These are phyloP conservation scores for Pseudoatta argentina DNA, from an alignment of 1,140 invertebrate species.

Conservation along the genomic window DNA sequence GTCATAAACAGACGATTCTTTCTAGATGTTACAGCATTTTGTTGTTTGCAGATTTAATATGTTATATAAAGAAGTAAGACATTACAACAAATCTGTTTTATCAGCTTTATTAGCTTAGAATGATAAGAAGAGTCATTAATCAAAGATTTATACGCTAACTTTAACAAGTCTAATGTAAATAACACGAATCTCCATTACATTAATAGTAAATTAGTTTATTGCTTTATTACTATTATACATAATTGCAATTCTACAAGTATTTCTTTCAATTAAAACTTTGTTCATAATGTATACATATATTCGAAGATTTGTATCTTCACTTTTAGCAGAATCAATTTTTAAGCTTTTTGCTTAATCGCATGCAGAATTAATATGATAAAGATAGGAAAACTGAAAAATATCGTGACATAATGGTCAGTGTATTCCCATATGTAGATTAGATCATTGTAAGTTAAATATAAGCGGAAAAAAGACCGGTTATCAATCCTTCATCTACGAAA, in stretches of 20 bases:
- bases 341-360: neutral
- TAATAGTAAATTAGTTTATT: neutral
- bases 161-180: neutral
- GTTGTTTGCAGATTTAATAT: neutral
- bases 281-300: neutral
- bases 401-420: neutral
- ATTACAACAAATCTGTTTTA: neutral
- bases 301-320: neutral
- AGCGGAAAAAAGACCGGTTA: neutral
- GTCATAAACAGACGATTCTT: neutral
- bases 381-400: slow-evolving; percentile 2
- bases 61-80: neutral
- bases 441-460: neutral
- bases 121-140: neutral
- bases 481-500: slow-evolving; percentile 13
- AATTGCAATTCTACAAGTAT: neutral
- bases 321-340: neutral
- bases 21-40: neutral
- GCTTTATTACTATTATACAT: neutral
- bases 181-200: neutral
- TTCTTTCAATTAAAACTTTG: neutral
- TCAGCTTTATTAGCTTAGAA: neutral
- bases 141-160: neutral
- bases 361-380: neutral
- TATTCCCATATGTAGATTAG: neutral